A percentile compares a stretch with the other conserved stretches of the same genome.
phyloP scores from a whole-genome alignment of 2,888 invertebrate species.

The Sycophila texana region DNA sequence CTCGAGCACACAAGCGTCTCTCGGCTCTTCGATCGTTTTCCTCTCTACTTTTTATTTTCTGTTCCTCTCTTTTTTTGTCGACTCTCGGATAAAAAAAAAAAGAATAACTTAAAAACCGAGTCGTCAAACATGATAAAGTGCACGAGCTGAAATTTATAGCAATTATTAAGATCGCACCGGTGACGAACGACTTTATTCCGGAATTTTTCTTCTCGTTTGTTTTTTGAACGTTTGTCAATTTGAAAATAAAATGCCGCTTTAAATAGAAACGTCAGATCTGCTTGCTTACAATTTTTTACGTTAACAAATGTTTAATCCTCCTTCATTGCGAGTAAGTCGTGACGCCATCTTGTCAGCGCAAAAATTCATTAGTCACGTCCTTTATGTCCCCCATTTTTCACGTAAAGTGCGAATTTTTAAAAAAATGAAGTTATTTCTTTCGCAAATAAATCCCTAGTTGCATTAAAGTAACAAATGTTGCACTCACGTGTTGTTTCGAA shows the following conservation, averaged over 20 bases:
- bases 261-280: no score
- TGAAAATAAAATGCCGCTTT: no score
- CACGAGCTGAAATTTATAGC: slow-evolving; percentile 31
- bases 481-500: slow-evolving; percentile 6
- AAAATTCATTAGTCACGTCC: no score
- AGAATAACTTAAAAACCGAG: slow-evolving; percentile 24
- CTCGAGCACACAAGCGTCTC: neutral
- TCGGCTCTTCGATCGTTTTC: slow-evolving; percentile 47
- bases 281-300: no score
- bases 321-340: no score
- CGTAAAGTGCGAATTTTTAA: no score
- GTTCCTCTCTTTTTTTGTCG: slow-evolving; percentile 21
- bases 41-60: slow-evolving; percentile 16
- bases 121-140: slow-evolving; percentile 42
- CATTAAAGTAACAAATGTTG: neutral
- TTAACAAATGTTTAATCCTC: no score
- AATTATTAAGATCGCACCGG: slow-evolving; percentile 29
- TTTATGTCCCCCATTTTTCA: no score
- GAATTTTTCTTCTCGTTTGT: slow-evolving; percentile 19
- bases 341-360: no score
- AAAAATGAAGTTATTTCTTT: no score
- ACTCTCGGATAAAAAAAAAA: slow-evolving; percentile 13
- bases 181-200: slow-evolving; percentile 27
- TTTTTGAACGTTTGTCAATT: no score
- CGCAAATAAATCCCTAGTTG: neutral